Evolutionary conservation across 2,888 invertebrate species (phyloP), one percentile per base, ranked within the genome.

Genomic region (Drosophila colorata): DNA sequence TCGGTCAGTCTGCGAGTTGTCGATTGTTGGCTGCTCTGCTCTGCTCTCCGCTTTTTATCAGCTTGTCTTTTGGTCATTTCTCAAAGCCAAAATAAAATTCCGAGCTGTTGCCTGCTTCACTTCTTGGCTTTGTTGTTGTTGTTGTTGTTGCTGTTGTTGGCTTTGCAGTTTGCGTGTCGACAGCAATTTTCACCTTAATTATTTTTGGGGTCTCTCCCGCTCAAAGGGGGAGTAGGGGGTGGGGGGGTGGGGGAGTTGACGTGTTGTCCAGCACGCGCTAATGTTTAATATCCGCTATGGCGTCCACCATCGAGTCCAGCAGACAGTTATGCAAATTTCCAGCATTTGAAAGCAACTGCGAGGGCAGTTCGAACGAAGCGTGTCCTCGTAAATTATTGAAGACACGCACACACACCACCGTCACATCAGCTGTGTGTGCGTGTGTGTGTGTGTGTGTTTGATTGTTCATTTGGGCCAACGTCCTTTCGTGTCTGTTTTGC

Each of bases 291-390:
- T 83, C 83, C 83, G 83, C 80, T 53, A 37, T 67, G 65, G 65
- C 61, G 68, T 57, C 51, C 31, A 31, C 31, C 31, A 9, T 4
- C 31, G 4, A 31, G 0, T 68, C 44, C 25, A 46, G 51, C 81
- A 71, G 82, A 82, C 89, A 82, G 86, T 80, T 91, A 90, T 91
- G 90, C 87, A 91, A 90, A 90, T 90, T 90, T 85, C 71, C 68
- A 73, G 75, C 75, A 70, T 81, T 20, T 53, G n/a, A 18, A 18
- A 13, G 25, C 11, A 25, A 9, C 38, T 37, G 60, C 74, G 78
- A 74, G 78, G 72, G 73, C 76, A 48, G 70, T 57, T 76, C 56
- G 72, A 72, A 57, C 69, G 55, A 64, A 79, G 87, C 71, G 87
- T 87, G 87, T 71, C 85, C 89, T 83, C 83, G 83, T 83, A 83